Conservation (phyloP, 1,140 invertebrate genomes). For the Sitophilus oryzae region DNA sequence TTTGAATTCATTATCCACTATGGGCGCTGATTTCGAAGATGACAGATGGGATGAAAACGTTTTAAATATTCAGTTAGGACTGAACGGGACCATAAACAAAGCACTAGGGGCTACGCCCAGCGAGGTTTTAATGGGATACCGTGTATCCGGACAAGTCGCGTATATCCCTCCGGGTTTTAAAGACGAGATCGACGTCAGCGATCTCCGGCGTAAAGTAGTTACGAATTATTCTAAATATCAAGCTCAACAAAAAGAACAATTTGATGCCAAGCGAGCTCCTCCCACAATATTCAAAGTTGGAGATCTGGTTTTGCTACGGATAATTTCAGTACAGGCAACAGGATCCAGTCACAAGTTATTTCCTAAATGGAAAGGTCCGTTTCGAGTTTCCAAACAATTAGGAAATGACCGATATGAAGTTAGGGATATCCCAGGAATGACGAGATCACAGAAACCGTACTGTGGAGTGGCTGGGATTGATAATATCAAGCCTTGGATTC, state of each 20-base stretch:
- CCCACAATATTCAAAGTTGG: conserved; percentile 5
- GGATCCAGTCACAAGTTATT: conserved; percentile 1
- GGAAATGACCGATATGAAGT: conserved; percentile 34
- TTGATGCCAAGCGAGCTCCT: no score
- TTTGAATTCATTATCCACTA: conserved; percentile 25
- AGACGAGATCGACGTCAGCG: conserved; percentile 7
- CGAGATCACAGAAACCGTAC: conserved; percentile 21
- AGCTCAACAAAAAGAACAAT: conserved; percentile 15
- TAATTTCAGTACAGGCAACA: conserved; percentile 31
- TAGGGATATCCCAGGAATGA: conserved; percentile 39
- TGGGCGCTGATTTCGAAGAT: conserved; percentile 14
- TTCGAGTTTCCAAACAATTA: conserved; percentile 33
- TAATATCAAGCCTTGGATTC: conserved; percentile 19
- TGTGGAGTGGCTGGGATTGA: conserved; percentile 8
- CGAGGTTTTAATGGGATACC: conserved; percentile 16
- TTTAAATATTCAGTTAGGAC: conserved; percentile 18
- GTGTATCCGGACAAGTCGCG: conserved; percentile 7
- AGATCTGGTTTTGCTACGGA: conserved; percentile 29
- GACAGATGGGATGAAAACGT: conserved; percentile 21
- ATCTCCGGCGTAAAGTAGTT: conserved; percentile 7
- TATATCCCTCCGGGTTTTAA: not conserved
- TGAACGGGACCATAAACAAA: conserved; percentile 19
- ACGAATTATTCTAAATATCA: conserved; percentile 21
- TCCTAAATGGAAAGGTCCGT: conserved; percentile 20
- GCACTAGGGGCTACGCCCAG: conserved; percentile 12